These are phyloP conservation scores for Aegotheles bennettii DNA, from an alignment of 2,113 vertebrate species.

Conservation along the genomic window DNA sequence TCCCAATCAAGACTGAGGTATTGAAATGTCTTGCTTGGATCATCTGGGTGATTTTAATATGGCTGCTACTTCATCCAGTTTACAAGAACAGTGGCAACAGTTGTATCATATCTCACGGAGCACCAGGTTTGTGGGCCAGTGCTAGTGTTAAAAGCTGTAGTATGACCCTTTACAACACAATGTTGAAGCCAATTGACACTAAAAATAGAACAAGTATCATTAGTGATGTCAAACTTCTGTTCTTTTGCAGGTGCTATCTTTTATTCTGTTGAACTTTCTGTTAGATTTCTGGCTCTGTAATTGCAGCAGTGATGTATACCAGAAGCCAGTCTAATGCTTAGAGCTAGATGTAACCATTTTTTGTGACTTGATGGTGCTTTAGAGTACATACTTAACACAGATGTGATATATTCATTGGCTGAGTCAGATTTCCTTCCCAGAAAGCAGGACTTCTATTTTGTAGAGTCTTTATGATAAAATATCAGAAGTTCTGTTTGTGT, in stretches of 20 bases:
- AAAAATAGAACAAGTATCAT: too few species aligned
- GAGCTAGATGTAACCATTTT: background rate
- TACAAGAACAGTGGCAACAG: background rate
- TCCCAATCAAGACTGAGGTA: background rate
- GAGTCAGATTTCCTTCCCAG: background rate
- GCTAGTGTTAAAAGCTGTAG: background rate
- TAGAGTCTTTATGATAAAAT: background rate
- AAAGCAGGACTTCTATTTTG: background rate
- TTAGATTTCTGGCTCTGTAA: background rate
- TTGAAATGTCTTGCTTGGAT: background rate
- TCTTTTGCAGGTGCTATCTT: background rate
- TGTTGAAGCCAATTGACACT: background rate
- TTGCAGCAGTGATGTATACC: background rate
- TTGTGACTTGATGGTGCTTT: background rate
- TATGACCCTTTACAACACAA: background rate
- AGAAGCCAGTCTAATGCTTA: background rate
- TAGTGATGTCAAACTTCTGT: background rate
- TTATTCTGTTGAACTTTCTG: background rate
- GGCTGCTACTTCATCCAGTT: background rate
- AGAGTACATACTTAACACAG: background rate
- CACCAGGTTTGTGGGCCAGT: background rate
- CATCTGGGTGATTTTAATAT: background rate
- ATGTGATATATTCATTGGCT: background rate
- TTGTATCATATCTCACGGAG: background rate
- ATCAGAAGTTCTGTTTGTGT: background rate